Percentiles rank a stretch among this genome's conserved stretches.
phyloP scores from a whole-genome alignment of 2,797 vertebrate genomes.

The Siniperca undulata region DNA sequence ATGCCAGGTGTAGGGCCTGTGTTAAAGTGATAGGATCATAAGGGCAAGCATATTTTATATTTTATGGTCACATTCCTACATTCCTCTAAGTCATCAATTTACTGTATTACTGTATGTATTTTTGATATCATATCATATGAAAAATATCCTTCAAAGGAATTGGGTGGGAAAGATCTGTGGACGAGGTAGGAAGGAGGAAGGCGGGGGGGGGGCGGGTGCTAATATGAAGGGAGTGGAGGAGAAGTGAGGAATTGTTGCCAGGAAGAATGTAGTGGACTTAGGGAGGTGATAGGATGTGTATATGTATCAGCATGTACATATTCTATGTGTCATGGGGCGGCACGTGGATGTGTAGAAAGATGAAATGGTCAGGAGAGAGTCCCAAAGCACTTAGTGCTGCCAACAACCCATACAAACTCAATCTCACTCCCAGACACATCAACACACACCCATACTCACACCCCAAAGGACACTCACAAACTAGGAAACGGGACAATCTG shows the following conservation, averaged over 20 bases:
- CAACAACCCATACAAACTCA: slow-evolving; percentile 13
- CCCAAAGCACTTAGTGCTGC: slow-evolving; percentile 49
- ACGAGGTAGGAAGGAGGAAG: background rate
- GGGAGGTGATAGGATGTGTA: background rate
- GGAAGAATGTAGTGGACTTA: background rate
- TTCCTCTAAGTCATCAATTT: background rate
- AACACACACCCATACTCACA: slow-evolving; percentile 7
- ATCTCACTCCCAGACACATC: background rate
- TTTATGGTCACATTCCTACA: background rate
- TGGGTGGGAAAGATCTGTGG: background rate
- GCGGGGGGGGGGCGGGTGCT: background rate
- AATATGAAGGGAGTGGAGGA: background rate
- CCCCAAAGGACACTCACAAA: background rate
- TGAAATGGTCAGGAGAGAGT: slow-evolving; percentile 39
- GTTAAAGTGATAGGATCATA: background rate
- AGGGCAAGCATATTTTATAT: background rate
- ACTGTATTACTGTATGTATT: background rate
- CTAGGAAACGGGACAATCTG: background rate
- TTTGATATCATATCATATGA: background rate
- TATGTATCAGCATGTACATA: background rate
- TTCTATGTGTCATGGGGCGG: background rate
- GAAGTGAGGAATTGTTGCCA: background rate
- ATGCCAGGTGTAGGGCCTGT: no score
- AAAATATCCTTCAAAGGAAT: background rate
- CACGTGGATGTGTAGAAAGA: slow-evolving; percentile 10